Conservation (phyloP, 2,113 vertebrate species). For the pig (Sus scrofa) region DNA sequence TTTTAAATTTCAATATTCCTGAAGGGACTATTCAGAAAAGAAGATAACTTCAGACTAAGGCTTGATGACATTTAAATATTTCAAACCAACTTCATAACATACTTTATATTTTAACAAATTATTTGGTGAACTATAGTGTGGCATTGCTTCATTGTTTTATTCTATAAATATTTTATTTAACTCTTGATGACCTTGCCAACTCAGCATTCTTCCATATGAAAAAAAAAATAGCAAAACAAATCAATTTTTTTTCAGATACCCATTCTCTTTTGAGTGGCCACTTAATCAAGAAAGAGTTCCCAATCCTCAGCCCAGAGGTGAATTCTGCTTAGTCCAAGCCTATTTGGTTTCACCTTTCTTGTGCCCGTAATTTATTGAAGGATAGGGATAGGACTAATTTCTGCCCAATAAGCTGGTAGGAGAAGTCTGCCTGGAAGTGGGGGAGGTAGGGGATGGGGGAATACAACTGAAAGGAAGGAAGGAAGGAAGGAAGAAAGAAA, state of each 20-base stretch:
- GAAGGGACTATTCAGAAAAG: slow-evolving; percentile 80
- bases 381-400: not conserved
- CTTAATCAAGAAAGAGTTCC: not conserved
- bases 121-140: not conserved
- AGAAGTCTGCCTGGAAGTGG: not conserved
- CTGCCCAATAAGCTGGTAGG: not conserved
- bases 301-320: not conserved
- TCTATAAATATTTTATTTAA: not conserved
- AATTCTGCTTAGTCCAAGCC: not conserved
- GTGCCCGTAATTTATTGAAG: not conserved
- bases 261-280: not conserved
- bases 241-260: not conserved
- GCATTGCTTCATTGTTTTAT: not conserved
- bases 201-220: not conserved
- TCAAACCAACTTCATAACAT: slow-evolving; percentile 82
- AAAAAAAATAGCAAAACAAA: not conserved
- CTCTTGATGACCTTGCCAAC: not conserved
- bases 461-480: not conserved
- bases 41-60: slow-evolving; percentile 80
- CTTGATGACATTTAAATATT: slow-evolving; percentile 82
- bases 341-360: not conserved
- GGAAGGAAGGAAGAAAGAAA: not conserved
- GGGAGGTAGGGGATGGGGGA: not conserved
- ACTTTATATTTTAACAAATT: slow-evolving; percentile 79
- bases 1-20: slow-evolving; percentile 62